Conservation (phyloP, 2,888 invertebrate species). For the Drosophila anomalata region DNA sequence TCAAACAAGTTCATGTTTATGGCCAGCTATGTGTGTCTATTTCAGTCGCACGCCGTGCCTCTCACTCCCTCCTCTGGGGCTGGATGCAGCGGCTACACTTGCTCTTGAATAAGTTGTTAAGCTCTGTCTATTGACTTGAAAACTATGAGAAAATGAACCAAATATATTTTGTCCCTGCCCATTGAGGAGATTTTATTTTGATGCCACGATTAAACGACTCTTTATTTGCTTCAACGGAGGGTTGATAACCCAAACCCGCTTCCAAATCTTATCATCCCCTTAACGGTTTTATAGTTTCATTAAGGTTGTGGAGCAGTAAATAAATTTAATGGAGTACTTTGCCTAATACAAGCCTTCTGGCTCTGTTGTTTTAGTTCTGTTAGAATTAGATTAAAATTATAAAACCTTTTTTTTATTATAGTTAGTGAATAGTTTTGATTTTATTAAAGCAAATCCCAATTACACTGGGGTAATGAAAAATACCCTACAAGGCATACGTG, state of each 20-base stretch:
- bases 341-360: background rate
- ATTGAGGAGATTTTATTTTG: slow-evolving; percentile 67
- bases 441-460: background rate
- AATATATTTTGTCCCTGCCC: slow-evolving; percentile 22
- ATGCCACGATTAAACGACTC: slow-evolving; percentile 68
- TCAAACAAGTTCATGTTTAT: slow-evolving; percentile 70
- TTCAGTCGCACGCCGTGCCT: background rate
- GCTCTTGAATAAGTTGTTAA: slow-evolving; percentile 72
- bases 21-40: slow-evolving; percentile 33
- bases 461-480: slow-evolving; percentile 20
- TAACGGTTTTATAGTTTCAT: slow-evolving; percentile 28
- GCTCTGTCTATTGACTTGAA: slow-evolving; percentile 63
- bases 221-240: slow-evolving; percentile 42
- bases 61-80: background rate
- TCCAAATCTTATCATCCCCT: slow-evolving; percentile 45
- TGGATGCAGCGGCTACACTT: slow-evolving; percentile 10
- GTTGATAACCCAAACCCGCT: slow-evolving; percentile 54
- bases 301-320: background rate
- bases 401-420: background rate
- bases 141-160: slow-evolving; percentile 65
- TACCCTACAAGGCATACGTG: slow-evolving; percentile 61
- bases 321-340: background rate
- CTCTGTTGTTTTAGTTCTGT: background rate
- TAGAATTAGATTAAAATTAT: background rate
- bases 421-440: background rate